Conservation (phyloP, 2,113 vertebrate species). For the Cyanoramphus novaezelandiae region DNA sequence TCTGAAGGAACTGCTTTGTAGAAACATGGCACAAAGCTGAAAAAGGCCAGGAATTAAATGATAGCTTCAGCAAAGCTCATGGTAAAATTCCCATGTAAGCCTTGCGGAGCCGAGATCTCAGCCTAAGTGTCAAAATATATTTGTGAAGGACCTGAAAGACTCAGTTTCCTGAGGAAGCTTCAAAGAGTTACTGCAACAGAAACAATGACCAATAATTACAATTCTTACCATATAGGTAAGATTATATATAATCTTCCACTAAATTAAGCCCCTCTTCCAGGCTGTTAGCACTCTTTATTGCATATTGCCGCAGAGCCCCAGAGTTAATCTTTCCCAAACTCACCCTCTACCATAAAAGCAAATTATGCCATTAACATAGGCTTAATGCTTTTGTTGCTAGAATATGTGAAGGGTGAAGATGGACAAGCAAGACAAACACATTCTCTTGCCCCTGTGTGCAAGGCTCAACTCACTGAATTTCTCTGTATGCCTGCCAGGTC, state of each 20-base stretch:
- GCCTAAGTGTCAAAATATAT: background rate
- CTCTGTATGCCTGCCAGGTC: background rate
- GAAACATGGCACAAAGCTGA: background rate
- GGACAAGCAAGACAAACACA: background rate
- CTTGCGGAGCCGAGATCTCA: background rate
- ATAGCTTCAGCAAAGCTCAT: background rate
- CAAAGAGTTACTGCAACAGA: background rate
- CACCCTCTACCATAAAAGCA: background rate
- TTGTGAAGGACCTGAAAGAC: background rate
- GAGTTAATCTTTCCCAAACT: background rate
- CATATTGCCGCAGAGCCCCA: background rate
- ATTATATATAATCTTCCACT: background rate
- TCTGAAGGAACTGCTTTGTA: background rate
- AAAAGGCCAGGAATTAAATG: background rate
- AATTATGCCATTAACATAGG: background rate
- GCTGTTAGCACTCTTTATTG: background rate
- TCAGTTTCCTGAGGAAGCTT: background rate
- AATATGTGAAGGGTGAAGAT: background rate
- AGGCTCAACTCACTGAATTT: rapidly evolving
- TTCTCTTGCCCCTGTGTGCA: rapidly evolving
- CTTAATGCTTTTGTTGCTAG: background rate
- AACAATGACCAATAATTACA: background rate
- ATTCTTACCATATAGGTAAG: background rate
- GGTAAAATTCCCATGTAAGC: background rate
- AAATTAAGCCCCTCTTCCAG: background rate